These are phyloP conservation scores for Lissonota sp. DNA, from an alignment of 2,888 invertebrate species.

Conservation along the genomic window DNA sequence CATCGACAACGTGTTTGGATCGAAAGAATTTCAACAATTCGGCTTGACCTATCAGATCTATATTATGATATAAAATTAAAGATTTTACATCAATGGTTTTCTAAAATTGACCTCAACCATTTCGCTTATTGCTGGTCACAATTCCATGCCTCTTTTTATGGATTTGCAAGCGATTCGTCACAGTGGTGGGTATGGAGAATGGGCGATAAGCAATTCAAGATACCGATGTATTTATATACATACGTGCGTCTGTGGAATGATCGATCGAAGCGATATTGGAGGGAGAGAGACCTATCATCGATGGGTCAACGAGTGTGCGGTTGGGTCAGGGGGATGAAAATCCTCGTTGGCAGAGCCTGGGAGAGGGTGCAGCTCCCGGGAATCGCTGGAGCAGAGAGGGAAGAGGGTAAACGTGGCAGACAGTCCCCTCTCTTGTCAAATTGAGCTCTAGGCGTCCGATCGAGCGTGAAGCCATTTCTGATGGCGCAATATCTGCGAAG, in stretches of 20 bases:
- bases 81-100: too few relatives aligned
- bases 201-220: too few relatives aligned
- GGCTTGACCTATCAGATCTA: too few relatives aligned
- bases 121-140: too few relatives aligned
- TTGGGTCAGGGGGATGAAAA: conserved; percentile 27
- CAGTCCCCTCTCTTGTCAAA: conserved; percentile 36
- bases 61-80: too few relatives aligned
- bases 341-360: conserved; percentile 21
- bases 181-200: too few relatives aligned
- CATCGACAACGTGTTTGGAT: too few relatives aligned
- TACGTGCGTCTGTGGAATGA: not conserved
- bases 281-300: conserved; percentile 7
- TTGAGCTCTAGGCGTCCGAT: conserved; percentile 46
- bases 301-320: conserved; percentile 54
- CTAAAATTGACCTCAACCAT: too few relatives aligned
- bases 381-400: not conserved
- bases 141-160: too few relatives aligned
- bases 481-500: conserved; percentile 43
- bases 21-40: too few relatives aligned
- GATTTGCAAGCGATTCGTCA: too few relatives aligned
- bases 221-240: not conserved
- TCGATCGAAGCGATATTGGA: not conserved
- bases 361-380: conserved; percentile 7
- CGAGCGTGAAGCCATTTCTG: conserved; percentile 58
- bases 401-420: conserved; percentile 30